Conservation (phyloP, 2,113 vertebrate genomes). For the Sapayoa aenigma region DNA sequence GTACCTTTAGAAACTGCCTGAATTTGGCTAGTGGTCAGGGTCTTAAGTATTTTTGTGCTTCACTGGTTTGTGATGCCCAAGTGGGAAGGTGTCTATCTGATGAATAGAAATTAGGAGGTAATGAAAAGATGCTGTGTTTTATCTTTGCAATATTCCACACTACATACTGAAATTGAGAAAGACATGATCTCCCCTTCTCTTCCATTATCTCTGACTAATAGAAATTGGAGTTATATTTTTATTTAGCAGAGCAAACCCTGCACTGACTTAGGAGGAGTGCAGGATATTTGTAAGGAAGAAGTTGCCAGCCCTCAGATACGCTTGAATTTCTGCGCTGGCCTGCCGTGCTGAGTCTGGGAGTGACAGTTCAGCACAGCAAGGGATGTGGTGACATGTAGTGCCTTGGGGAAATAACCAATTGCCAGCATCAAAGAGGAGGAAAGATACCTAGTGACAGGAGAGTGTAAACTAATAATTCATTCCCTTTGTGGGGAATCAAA, state of each 20-base stretch:
- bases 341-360: neutral
- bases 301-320: neutral
- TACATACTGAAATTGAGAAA: neutral
- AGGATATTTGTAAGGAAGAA: neutral
- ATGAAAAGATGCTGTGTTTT: neutral
- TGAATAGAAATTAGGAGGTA: neutral
- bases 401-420: slow-evolving; percentile 50
- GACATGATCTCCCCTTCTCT: neutral
- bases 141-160: neutral
- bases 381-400: neutral
- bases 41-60: neutral
- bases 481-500: slow-evolving; percentile 56
- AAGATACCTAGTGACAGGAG: slow-evolving; percentile 33
- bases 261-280: neutral
- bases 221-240: neutral
- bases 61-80: neutral
- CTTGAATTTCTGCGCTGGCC: neutral
- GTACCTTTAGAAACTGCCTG: neutral
- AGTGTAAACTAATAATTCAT: slow-evolving; percentile 63
- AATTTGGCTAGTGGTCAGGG: neutral
- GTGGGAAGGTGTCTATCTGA: neutral
- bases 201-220: neutral
- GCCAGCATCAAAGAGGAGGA: slow-evolving; percentile 47
- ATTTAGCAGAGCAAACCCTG: neutral
- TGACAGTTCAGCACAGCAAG: neutral